Percentiles rank a stretch among this genome's conserved stretches.
These are phyloP conservation scores for Geodia barretti DNA, from an alignment of 37 sponge, comb jelly and placozoan species.

Conservation along the genomic window DNA sequence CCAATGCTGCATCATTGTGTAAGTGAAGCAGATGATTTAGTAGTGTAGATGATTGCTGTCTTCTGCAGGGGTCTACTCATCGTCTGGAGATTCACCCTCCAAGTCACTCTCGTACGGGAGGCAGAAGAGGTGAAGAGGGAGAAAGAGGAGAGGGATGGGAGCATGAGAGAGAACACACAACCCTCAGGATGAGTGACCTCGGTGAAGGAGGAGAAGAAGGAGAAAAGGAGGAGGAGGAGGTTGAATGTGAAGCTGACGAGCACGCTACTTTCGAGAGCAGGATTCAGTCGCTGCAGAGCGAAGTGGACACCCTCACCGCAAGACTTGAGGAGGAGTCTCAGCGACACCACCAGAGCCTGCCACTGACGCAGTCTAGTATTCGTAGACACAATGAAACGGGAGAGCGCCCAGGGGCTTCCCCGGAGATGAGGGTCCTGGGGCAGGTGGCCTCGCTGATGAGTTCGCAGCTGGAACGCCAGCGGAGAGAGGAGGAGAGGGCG, in stretches of 20 bases:
- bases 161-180: conserved; percentile 30
- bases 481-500: not conserved
- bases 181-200: conserved; percentile 71
- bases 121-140: not conserved
- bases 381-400: not conserved
- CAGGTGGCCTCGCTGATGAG: not conserved
- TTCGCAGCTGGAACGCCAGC: not conserved
- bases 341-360: not conserved
- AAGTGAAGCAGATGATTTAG: no score
- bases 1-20: no score
- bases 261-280: conserved; percentile 8
- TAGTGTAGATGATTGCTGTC: not conserved
- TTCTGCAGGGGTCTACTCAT: conserved; percentile 74
- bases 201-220: conserved; percentile 10
- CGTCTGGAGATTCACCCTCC: conserved; percentile 80
- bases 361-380: not conserved
- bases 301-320: conserved; percentile 62
- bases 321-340: conserved; percentile 16
- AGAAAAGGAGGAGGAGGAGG: conserved; percentile 23
- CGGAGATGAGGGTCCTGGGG: not conserved
- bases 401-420: not conserved
- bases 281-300: conserved; percentile 46
- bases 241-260: not conserved
- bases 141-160: not conserved
- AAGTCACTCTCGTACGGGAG: not conserved